phyloP scores from a whole-genome alignment of 2,888 invertebrate species.

The Herminia tarsipennalis region DNA sequence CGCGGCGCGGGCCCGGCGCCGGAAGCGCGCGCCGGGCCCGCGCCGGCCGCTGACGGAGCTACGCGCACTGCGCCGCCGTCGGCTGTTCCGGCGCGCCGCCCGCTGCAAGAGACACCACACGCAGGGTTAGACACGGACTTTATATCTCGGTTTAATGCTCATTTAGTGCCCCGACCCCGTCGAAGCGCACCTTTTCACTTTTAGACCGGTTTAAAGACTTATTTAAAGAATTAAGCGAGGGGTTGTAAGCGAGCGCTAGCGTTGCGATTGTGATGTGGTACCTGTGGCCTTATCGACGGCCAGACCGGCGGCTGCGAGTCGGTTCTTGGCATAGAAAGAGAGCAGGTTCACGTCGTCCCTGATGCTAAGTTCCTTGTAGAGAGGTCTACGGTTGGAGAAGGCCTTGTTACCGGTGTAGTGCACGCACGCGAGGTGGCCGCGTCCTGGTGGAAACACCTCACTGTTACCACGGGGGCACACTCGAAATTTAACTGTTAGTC shows the following conservation, averaged over 20 bases:
- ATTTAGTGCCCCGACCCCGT: constrained; percentile 58
- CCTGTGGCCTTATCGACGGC: constrained; percentile 82
- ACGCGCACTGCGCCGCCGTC: constrained; percentile 86
- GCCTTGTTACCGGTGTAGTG: constrained; percentile 93
- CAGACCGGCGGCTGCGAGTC: constrained; percentile 87
- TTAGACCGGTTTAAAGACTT: constrained; percentile 61
- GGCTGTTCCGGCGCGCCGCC: constrained; percentile 83
- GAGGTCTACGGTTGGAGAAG: constrained; percentile 90
- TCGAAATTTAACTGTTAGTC: constrained; percentile 71
- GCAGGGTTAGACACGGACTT: constrained; percentile 83
- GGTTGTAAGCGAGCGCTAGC: constrained; percentile 73
- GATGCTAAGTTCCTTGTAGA: constrained; percentile 90
- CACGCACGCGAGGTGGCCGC: constrained; percentile 93
- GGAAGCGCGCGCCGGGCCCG: constrained; percentile 44
- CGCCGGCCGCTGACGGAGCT: constrained; percentile 66
- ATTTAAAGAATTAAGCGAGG: constrained; percentile 76
- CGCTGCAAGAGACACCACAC: constrained; percentile 86
- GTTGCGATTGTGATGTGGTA: constrained; percentile 67
- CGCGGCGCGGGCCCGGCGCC: constrained; percentile 61
- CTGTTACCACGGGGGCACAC: constrained; percentile 75
- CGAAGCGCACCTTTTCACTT: constrained; percentile 57
- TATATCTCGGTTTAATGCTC: constrained; percentile 63
- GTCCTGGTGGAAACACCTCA: constrained; percentile 87
- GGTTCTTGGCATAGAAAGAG: constrained; percentile 94
- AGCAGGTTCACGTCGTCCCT: constrained; percentile 94